Base-by-base conservation (phyloP, 1,140 invertebrate species). In the Ditylenchus dipsaci region DNA sequence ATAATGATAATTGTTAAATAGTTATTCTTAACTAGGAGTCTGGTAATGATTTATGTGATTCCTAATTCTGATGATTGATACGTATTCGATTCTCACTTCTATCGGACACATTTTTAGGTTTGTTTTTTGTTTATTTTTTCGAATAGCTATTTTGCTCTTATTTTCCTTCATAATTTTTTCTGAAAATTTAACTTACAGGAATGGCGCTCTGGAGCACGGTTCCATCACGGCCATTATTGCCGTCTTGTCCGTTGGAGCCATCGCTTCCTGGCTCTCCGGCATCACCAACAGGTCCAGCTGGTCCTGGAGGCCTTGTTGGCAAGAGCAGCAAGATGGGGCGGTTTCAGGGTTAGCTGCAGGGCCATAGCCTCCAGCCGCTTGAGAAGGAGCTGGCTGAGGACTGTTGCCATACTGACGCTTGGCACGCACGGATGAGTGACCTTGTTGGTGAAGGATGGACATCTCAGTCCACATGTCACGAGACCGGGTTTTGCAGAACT, bases 391-490 rank as follows among this genome's bases (percentile, higher is more conserved):
- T 21, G n/a, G n/a, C 23, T 53, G 49, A 8, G 49, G 49, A 21
- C 8, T 26, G 23, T 15, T 53, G n/a, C 72, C 71, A 38, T 78
- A 78, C 57, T 76, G 76, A 38, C 33, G 43, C 58, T 75, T 75
- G 73, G 23, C 69, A 69, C 74, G 74, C 19, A 27, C 15, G 23
- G 45, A 29, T 1, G 23, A 8, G 13, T 23, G 5, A 5, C 23
- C 13, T 30, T n/a, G 15, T 9, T 45, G 26, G 17, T 76, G 74
- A 19, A 82, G 57, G n/a, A 78, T 53, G 26, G 75, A 68, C 80
- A 81, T 83, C 63, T 81, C 80, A 13, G 70, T 68, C 80, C 80
- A 81, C 79, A 81, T 81, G 73, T 81, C 79, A 58, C 79, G 81
- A 17, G 81, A 71, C 23, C 79, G 79, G 29, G 77, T 67, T 11